Conservation (phyloP, 2,797 vertebrate species). For the Anguilla anguilla region DNA sequence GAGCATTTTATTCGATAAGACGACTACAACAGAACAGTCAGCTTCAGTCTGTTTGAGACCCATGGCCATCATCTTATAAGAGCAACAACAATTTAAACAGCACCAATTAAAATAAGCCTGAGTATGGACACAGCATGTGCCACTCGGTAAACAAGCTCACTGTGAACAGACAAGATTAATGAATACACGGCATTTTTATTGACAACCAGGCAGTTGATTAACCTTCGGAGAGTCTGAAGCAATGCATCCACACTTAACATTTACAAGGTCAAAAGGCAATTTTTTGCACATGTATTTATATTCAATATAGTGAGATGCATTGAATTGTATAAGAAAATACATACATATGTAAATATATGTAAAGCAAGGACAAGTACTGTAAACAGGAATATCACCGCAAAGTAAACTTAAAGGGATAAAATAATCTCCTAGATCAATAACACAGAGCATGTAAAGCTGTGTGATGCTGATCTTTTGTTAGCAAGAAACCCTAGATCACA, state of each 20-base stretch:
- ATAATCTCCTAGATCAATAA: not conserved
- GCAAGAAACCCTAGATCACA: constrained; percentile 22
- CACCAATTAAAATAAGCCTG: not conserved
- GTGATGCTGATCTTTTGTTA: not conserved
- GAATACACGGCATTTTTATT: not conserved
- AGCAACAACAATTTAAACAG: not conserved
- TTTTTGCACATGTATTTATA: not conserved
- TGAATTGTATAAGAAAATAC: constrained; percentile 25
- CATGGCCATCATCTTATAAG: not conserved
- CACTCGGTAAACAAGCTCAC: not conserved
- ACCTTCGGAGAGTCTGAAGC: not conserved
- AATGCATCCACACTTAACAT: not conserved
- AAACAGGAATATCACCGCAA: constrained; percentile 9
- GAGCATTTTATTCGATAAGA: not conserved
- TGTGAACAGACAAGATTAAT: not conserved
- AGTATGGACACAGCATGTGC: not conserved
- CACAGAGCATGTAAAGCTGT: not conserved
- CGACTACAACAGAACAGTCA: not conserved
- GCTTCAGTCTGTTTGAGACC: not conserved
- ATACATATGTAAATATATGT: constrained; percentile 19
- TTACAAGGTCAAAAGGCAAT: constrained; percentile 10
- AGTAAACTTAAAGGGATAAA: not conserved
- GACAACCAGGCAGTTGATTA: not conserved
- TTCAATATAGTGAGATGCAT: constrained; percentile 29
- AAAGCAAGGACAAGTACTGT: not conserved